A percentile compares a stretch with the other conserved stretches of the same genome.
Conservation (phyloP, 2,797 vertebrate genomes). For the Paguma larvata region DNA sequence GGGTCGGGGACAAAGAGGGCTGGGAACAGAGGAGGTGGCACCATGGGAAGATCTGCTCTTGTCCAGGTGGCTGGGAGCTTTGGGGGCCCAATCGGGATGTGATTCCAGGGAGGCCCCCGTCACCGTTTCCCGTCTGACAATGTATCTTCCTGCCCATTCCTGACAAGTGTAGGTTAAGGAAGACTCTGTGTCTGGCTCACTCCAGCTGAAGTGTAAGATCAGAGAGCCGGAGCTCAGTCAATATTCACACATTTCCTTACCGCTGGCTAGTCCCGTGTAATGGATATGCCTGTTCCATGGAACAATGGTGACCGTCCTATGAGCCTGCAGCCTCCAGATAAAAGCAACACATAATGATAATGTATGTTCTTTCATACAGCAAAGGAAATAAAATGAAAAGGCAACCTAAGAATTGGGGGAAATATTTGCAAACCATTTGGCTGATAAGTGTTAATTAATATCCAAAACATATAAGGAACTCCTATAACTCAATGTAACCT, state of each 20-base stretch:
- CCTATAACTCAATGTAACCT: background rate
- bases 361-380: background rate
- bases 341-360: background rate
- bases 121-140: background rate
- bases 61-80: background rate
- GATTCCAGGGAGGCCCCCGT: background rate
- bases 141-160: background rate
- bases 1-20: background rate
- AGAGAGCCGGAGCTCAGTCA: background rate
- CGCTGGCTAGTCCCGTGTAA: background rate
- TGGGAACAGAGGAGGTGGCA: background rate
- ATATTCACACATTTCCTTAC: background rate
- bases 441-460: background rate
- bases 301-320: background rate
- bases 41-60: background rate
- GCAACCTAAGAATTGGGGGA: background rate
- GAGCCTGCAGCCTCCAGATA: background rate
- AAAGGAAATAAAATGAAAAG: background rate
- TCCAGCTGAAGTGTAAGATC: background rate
- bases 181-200: background rate
- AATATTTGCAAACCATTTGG: background rate
- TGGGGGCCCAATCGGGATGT: background rate
- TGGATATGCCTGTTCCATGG: background rate
- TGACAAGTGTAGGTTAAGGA: background rate
- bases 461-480: background rate